Base-by-base conservation (phyloP, 2,113 vertebrate genomes). In the Oreochromis aureus region DNA sequence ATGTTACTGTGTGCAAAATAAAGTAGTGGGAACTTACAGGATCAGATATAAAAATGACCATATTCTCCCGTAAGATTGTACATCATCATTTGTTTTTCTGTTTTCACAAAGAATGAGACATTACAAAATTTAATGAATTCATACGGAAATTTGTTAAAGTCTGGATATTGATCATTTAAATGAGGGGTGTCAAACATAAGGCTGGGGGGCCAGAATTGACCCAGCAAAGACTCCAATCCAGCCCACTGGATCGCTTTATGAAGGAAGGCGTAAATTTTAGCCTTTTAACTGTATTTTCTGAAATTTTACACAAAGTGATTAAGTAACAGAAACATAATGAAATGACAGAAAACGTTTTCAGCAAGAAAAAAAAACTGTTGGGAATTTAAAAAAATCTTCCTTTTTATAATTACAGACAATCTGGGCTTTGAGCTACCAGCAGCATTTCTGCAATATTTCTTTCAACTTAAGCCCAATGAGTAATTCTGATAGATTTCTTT, bases 241-340 rank as follows among this genome's bases (percentile, higher is more conserved):
- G 3, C 58, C 8, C 27, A 61, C 58, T 61, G 58, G 18, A 61
- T 32, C 2, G 8, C 58, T 32, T 61, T 61, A 32, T 2, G 58
- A 18, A 32, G 27, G 58, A 32, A 27, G 15, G 15, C 0, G 3
- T 59, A 32, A 10, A 32, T 61, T 18, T 32, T 32, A 18, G 3
- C 2, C 15, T 61, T 18, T 61, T 59, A 32, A 32, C 8, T 32
- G 27, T 15, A 59, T 59, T 18, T 59, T 59, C 15, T 18, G 58
- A 59, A 59, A 59, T 7, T 3, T 58, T 18, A 32, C 32, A 3
- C 15, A 61, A 61, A 61, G 18, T 10, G 5, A 61, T 32, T 61
- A 18, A 61, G 58, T 61, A 61, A 61, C 27, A 32, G 30, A 61
- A 18, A 61, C 30, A 61, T 61, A 2, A 34, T 32, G 15, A 61